A percentile compares a stretch with the other conserved stretches of the same genome.
Conservation (phyloP, 1,140 invertebrate genomes). For the Eurosta solidaginis region DNA sequence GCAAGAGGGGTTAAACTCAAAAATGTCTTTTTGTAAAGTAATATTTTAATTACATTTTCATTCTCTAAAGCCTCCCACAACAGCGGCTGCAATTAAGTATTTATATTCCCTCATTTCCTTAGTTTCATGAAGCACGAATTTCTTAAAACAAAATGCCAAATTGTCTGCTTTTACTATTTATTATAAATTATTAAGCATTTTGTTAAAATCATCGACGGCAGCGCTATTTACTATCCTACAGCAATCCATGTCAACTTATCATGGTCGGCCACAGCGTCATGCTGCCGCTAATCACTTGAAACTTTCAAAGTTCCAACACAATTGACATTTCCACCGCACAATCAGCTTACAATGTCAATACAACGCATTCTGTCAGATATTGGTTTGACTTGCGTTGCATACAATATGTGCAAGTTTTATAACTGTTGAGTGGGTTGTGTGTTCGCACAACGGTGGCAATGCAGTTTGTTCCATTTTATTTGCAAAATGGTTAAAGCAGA, state of each 20-base stretch:
- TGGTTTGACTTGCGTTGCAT: neutral
- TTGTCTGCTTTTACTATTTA: no score
- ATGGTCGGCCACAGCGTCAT: neutral
- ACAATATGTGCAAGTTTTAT: neutral
- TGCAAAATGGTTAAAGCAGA: neutral
- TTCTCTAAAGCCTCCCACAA: no score
- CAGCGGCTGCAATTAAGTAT: no score
- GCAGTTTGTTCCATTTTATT: neutral
- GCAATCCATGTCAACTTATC: neutral
- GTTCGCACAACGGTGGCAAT: neutral
- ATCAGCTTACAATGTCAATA: slow-evolving; percentile 24
- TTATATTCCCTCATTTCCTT: no score
- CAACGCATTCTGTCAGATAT: neutral
- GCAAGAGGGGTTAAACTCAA: no score
- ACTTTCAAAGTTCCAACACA: slow-evolving; percentile 20
- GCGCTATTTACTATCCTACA: neutral
- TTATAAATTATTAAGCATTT: no score
- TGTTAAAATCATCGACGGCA: neutral
- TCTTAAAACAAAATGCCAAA: no score
- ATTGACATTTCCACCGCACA: neutral
- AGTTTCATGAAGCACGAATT: no score
- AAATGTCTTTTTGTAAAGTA: no score
- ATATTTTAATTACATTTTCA: no score
- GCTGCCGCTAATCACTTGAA: neutral
- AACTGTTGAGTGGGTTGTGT: neutral